Base-by-base conservation (phyloP, 2,797 vertebrate genomes). In the Poecile montanus region DNA sequence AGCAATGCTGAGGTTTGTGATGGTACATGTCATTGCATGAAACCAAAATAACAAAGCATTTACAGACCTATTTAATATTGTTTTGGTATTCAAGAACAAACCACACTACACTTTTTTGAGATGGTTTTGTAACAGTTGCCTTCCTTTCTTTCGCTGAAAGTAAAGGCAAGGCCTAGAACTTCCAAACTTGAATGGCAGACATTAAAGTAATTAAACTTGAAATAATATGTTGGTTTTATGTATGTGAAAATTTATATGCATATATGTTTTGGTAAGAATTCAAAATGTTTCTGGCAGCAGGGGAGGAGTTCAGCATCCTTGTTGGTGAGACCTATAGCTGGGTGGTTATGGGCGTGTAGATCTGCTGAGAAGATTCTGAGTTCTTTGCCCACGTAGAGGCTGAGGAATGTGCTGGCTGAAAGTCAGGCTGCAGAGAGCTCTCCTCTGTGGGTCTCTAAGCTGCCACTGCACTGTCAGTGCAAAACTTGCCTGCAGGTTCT, bases 1-100 rank as follows among this genome's bases (percentile, higher is more conserved):
- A 87, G 61, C 61, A 86, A 19, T 70, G 56, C 53, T 78, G 70
- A 95, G 75, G 21, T 90, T 92, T 87, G 62, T 85, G 57, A 92
- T 88, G 58, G 40, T 67, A 44, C 2, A 2, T 67, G 48, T 84
- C 94, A 42, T 8, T 78, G 22, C 34, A 79, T 76, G 44, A 88
- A 93, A 89, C 32, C 2, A 14, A 86, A 94, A 36, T 65, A 92
- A 70, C 16, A 23, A 84, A 87, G 36, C 20, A 29, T 91, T 75
- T 88, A 45, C 45, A 68, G 44, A 70, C 22, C 51, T 8, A 17
- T 62, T 90, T 78, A 32, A 14, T 66, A 34, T 53, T 93, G 32
- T 44, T 90, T 88, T 85, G 45, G 10, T 77, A 32, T 77, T 83
- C 27, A 63, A 36, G 47, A 73, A 62, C 74, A 85, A 85, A 79